Percentiles rank a stretch among this genome's conserved stretches.
phyloP scores from a whole-genome alignment of 2,113 vertebrate species.

The Dasypus novemcinctus region DNA sequence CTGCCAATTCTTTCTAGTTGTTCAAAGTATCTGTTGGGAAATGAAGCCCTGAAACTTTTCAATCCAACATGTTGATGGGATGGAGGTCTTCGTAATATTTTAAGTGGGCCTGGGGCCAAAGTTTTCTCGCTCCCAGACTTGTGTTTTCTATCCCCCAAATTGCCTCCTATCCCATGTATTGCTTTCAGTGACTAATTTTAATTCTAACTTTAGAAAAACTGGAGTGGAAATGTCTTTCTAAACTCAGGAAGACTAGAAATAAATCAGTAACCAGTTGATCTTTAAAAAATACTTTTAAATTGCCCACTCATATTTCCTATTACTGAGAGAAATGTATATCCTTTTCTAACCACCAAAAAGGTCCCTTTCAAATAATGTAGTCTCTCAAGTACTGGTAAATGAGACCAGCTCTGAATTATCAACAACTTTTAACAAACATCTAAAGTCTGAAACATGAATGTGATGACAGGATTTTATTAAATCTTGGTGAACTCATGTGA shows the following conservation, averaged over 20 bases:
- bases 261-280: neutral
- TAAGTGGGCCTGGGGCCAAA: neutral
- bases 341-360: conserved; percentile 44
- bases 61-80: too few relatives aligned
- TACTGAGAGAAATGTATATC: neutral
- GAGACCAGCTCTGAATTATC: conserved; percentile 55
- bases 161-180: neutral
- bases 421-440: conserved; percentile 42
- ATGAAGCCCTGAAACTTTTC: too few relatives aligned
- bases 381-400: conserved; percentile 28
- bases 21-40: too few relatives aligned
- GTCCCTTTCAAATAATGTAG: conserved; percentile 38
- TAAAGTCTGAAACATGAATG: conserved; percentile 50
- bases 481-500: conserved; percentile 56
- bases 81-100: neutral
- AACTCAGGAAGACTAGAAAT: neutral
- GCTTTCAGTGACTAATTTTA: neutral
- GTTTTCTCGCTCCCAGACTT: neutral
- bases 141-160: neutral
- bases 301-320: conserved; percentile 11
- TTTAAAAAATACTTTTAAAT: conserved; percentile 5
- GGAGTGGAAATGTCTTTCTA: neutral
- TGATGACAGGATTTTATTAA: conserved; percentile 67
- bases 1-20: too few relatives aligned
- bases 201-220: conserved; percentile 18